Evolutionary conservation across 92 coral and sea anemone genomes (phyloP).

Genomic region (Epizoanthus scotinus): DNA sequence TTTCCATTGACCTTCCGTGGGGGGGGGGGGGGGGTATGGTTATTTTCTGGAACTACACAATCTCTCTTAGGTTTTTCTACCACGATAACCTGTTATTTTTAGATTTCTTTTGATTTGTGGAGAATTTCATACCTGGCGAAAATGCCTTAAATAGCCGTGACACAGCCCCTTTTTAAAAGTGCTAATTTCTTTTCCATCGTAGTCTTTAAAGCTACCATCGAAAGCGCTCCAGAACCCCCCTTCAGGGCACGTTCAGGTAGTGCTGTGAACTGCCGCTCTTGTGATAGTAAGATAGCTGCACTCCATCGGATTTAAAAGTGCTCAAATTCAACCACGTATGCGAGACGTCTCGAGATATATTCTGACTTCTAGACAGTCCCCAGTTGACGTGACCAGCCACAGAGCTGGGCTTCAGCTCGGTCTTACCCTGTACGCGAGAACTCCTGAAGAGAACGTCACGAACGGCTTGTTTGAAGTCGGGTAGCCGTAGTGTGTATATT

Average conservation of each 20-base stretch:
- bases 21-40: too few relatives aligned
- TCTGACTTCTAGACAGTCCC: conserved; percentile 19
- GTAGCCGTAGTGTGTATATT: conserved; percentile 56
- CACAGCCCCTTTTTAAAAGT: too few relatives aligned
- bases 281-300: conserved; percentile 33
- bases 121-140: too few relatives aligned
- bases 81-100: too few relatives aligned
- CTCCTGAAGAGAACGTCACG: conserved; percentile 19
- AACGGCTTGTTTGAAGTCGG: conserved; percentile 56
- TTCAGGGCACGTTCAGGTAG: not conserved
- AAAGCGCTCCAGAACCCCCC: too few relatives aligned
- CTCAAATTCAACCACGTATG: conserved; percentile 18
- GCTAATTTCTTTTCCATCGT: too few relatives aligned
- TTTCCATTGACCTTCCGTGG: too few relatives aligned
- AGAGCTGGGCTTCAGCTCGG: conserved; percentile 2
- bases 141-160: too few relatives aligned
- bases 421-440: not conserved
- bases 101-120: too few relatives aligned
- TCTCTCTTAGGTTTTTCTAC: too few relatives aligned
- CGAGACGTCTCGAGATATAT: not conserved
- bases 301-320: conserved; percentile 23
- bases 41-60: too few relatives aligned
- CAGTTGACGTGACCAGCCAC: not conserved
- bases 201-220: too few relatives aligned
- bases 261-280: not conserved